Conservation (phyloP, 2,797 vertebrate species). For the Myotis vivesi region DNA sequence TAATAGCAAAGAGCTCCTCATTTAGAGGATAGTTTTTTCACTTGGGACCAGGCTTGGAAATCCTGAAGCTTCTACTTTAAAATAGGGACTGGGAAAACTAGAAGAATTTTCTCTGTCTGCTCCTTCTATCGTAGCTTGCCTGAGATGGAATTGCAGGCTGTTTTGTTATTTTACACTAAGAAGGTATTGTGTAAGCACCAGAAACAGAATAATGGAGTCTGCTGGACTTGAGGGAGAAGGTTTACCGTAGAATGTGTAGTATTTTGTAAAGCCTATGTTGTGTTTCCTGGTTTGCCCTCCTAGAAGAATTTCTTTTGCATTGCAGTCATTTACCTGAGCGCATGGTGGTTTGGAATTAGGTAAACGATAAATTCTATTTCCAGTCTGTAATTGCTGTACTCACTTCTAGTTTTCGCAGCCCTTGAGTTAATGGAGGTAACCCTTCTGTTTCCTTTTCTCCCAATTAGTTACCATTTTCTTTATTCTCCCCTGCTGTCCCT, state of each 20-base stretch:
- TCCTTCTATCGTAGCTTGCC: not conserved
- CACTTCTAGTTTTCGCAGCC: not conserved
- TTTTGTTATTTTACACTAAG: not conserved
- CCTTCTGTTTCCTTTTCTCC: not conserved
- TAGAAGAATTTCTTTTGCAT: not conserved
- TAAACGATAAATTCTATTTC: not conserved
- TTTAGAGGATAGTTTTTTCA: not conserved
- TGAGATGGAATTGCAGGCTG: not conserved
- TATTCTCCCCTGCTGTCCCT: not conserved
- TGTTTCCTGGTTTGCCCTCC: not conserved
- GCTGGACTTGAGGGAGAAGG: not conserved
- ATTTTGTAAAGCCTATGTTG: not conserved
- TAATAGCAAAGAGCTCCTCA: not conserved
- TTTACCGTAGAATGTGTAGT: not conserved
- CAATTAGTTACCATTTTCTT: not conserved
- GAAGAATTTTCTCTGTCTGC: not conserved
- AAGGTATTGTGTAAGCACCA: not conserved
- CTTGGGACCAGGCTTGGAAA: not conserved
- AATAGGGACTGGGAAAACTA: not conserved
- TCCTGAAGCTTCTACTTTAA: not conserved
- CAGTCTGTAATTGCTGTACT: not conserved
- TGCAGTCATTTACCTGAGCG: not conserved
- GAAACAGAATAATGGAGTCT: not conserved
- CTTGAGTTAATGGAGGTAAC: not conserved
- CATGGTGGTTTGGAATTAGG: not conserved